Evolutionary conservation across 2,113 vertebrate genomes (phyloP), one percentile per base, ranked within the genome.

Genomic region (Panthera uncia): DNA sequence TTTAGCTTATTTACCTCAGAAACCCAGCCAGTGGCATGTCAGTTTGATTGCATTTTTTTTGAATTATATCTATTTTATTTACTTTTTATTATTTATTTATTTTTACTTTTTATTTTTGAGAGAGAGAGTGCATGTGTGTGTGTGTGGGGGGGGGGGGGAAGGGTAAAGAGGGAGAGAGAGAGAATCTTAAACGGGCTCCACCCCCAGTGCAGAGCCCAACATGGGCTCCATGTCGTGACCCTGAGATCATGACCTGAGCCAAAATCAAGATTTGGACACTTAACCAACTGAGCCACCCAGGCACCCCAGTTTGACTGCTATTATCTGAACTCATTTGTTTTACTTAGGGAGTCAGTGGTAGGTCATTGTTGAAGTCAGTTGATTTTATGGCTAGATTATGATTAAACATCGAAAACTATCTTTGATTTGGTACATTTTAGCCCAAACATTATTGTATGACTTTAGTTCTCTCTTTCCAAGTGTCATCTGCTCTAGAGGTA

Each of bases 351-450:
- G 16, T 66, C 57, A 9, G 5, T 81, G 13, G 65, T 36, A 68
- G 29, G 50, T 76, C 19, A 36, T 9, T 31, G 29, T 48, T 87
- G 80, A 69, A 65, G 33, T 63, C 48, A 63, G 1, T 87, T 86
- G 27, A 3, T 92, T 95, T 63, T 61, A 57, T 38, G 66, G 19
- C 10, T 31, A 23, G 55, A 19, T 84, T 57, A 45, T 65, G 36
- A 93, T 73, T 33, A 81, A 91, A 69, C 66, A 48, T 73, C 61
- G 16, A 52, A 14, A 78, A 7, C 45, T 73, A 0, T 38, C 55
- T 97, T 38, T 96, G 89, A 68, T 36, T 81, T 85, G 41, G 52
- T 82, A 36, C 9, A 29, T 79, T 92, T 89, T 65, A 88, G 12
- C 36, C 38, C 89, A n/a, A 68, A 92, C 16, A 38, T 41, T 66